A percentile compares a stretch with the other conserved stretches of the same genome.
Conservation (phyloP, 2,888 invertebrate genomes). For the Plusia festucae region DNA sequence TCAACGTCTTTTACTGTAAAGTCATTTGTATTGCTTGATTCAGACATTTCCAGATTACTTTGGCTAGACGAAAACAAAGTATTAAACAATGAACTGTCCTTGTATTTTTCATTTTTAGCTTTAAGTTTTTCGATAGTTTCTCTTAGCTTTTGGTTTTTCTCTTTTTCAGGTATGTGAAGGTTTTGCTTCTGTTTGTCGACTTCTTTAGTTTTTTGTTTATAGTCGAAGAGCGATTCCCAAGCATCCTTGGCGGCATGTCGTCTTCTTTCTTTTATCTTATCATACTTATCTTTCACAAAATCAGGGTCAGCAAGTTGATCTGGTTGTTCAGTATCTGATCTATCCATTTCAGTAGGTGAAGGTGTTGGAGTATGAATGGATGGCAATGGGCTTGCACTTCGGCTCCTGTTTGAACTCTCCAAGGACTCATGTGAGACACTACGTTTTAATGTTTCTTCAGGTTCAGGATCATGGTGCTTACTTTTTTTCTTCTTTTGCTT, state of each 20-base stretch:
- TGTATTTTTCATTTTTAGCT: constrained; percentile 90
- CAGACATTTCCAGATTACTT: constrained; percentile 68
- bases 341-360: constrained; percentile 74
- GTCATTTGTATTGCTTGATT: constrained; percentile 68
- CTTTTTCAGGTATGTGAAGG: constrained; percentile 78
- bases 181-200: constrained; percentile 80
- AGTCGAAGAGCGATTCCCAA: constrained; percentile 84
- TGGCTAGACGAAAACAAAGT: constrained; percentile 73
- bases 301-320: constrained; percentile 76
- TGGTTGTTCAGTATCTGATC: constrained; percentile 51
- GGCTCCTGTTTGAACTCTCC: constrained; percentile 81
- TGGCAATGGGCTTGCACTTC: constrained; percentile 84
- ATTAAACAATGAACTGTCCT: constrained; percentile 76
- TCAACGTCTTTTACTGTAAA: constrained; percentile 63
- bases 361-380: constrained; percentile 84
- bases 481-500: constrained; percentile 86
- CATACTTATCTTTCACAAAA: constrained; percentile 90
- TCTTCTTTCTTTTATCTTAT: constrained; percentile 90
- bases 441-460: constrained; percentile 64
- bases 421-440: constrained; percentile 75
- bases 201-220: constrained; percentile 76
- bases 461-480: constrained; percentile 74
- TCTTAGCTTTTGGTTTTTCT: constrained; percentile 86
- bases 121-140: constrained; percentile 91
- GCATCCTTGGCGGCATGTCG: constrained; percentile 86